Conservation (phyloP, 2,797 vertebrate species). For the Pampus argenteus region DNA sequence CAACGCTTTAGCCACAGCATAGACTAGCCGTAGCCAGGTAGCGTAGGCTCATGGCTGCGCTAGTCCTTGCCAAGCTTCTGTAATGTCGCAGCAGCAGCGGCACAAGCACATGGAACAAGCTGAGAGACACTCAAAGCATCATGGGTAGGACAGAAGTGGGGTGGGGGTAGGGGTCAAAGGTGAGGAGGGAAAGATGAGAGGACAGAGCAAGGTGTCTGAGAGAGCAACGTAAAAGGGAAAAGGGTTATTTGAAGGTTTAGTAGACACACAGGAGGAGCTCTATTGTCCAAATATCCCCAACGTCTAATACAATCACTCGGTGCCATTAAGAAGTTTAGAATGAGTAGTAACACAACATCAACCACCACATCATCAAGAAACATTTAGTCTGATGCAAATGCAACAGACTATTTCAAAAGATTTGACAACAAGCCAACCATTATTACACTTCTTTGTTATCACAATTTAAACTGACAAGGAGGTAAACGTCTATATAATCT, state of each 20-base stretch:
- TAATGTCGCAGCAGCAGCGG: constrained; percentile 81
- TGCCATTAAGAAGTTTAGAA: constrained; percentile 17
- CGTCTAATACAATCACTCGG: constrained; percentile 23
- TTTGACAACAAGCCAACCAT: constrained; percentile 2
- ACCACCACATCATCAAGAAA: constrained; percentile 47
- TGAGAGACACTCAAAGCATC: constrained; percentile 90
- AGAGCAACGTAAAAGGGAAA: constrained; percentile 95
- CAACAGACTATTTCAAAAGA: not conserved
- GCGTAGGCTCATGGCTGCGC: constrained; percentile 88
- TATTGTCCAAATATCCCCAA: constrained; percentile 96
- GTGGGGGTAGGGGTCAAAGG: constrained; percentile 33
- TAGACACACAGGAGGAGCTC: constrained; percentile 91
- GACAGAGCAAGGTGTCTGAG: constrained; percentile 93
- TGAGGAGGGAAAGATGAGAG: constrained; percentile 63
- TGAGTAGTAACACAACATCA: constrained; percentile 19
- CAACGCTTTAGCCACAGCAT: constrained; percentile 70
- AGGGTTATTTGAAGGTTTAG: constrained; percentile 98
- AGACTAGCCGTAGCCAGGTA: constrained; percentile 70
- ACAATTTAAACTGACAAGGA: constrained; percentile 18
- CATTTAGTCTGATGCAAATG: constrained; percentile 13
- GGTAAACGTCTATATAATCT: not conserved
- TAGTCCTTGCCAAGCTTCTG: constrained; percentile 90
- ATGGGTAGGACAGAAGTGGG: constrained; percentile 86
- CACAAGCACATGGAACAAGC: constrained; percentile 91
- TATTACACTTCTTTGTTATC: constrained; percentile 8